phyloP scores from a whole-genome alignment of 2,113 vertebrate genomes.

The Desmodus rotundus region DNA sequence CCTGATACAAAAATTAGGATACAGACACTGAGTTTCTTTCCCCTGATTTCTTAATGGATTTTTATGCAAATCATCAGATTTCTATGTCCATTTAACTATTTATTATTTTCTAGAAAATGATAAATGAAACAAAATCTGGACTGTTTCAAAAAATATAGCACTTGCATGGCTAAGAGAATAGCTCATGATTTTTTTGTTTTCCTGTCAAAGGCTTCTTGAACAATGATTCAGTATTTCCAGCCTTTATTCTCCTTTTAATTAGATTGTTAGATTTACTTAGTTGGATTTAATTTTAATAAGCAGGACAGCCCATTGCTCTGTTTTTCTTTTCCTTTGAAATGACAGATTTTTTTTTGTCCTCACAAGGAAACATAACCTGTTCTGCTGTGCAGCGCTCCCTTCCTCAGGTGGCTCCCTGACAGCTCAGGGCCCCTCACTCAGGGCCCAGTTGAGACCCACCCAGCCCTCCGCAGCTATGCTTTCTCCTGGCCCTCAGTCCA shows the following conservation, averaged over 20 bases:
- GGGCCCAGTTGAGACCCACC: neutral
- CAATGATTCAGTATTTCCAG: neutral
- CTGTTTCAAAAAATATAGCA: neutral
- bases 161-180: neutral
- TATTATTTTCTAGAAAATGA: slow-evolving; percentile 20
- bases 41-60: neutral
- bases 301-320: neutral
- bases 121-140: neutral
- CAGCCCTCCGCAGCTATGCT: fast-evolving
- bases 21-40: neutral
- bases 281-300: neutral
- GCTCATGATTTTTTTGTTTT: neutral
- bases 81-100: neutral
- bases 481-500: too few relatives aligned
- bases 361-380: neutral
- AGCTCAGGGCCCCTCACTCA: neutral
- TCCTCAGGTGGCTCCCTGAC: neutral
- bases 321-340: neutral
- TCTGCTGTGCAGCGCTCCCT: neutral
- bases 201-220: neutral
- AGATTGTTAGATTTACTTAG: neutral
- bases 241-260: neutral
- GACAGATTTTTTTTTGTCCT: neutral
- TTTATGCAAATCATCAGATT: neutral
- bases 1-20: neutral